phyloP scores from a whole-genome alignment of 2,113 vertebrate species.

The Bufo gargarizans region DNA sequence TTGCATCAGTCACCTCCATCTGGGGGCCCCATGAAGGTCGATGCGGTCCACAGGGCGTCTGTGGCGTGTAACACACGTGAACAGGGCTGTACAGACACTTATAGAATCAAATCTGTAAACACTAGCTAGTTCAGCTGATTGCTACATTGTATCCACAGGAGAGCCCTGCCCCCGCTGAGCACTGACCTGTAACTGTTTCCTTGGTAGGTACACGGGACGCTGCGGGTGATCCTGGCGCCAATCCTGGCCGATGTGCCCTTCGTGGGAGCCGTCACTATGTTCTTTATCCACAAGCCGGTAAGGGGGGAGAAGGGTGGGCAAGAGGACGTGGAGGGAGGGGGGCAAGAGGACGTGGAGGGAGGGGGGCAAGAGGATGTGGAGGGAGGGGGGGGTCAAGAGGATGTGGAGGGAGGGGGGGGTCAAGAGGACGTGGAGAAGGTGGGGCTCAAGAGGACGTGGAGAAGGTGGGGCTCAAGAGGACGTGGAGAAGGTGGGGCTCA shows the following conservation, averaged over 20 bases:
- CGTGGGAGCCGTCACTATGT: slow-evolving; percentile 90
- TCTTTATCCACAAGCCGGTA: slow-evolving; percentile 94
- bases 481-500: too few relatives aligned
- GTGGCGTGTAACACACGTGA: too few relatives aligned
- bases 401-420: too few relatives aligned
- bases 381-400: too few relatives aligned
- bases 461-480: too few relatives aligned
- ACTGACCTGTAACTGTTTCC: neutral
- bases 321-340: neutral
- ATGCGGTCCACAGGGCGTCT: neutral
- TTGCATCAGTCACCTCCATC: too few relatives aligned
- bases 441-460: too few relatives aligned
- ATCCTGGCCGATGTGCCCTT: slow-evolving; percentile 85
- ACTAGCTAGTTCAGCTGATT: too few relatives aligned
- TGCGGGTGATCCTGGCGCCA: slow-evolving; percentile 89
- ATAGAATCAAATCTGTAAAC: neutral
- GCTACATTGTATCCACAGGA: too few relatives aligned
- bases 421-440: too few relatives aligned
- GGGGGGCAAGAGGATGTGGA: too few relatives aligned
- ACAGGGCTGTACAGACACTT: neutral
- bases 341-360: neutral
- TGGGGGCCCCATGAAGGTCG: neutral
- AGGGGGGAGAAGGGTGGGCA: slow-evolving; percentile 48
- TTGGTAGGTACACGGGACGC: slow-evolving; percentile 82
- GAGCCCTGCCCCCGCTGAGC: too few relatives aligned